Percentiles rank a stretch among this genome's conserved stretches.
phyloP scores from a whole-genome alignment of 1,140 invertebrate genomes.

The Callitettix versicolor region DNA sequence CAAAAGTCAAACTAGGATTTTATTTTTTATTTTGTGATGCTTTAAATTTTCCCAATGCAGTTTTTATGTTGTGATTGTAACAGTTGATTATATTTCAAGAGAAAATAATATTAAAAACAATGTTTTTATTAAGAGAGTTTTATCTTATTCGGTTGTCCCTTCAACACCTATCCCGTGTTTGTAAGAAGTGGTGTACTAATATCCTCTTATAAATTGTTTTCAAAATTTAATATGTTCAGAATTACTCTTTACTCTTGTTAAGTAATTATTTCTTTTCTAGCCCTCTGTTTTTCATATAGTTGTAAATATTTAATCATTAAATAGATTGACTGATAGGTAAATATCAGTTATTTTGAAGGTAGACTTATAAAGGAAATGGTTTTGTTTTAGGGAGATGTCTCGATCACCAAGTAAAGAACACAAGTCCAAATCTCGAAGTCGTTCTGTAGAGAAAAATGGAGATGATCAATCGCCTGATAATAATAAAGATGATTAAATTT shows the following conservation, averaged over 20 bases:
- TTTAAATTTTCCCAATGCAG: too few species aligned
- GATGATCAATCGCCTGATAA: constrained; percentile 37
- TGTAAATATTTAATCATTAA: neutral
- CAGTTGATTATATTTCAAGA: too few species aligned
- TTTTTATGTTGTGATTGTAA: too few species aligned
- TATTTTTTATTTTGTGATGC: too few species aligned
- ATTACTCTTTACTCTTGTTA: neutral
- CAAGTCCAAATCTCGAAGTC: constrained; percentile 42
- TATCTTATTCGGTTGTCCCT: too few species aligned
- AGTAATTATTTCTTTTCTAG: neutral
- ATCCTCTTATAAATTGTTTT: neutral
- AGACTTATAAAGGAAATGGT: too few species aligned
- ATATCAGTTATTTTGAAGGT: too few species aligned
- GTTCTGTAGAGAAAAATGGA: constrained; percentile 42
- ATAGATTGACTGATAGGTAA: neutral
- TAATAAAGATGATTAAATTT: constrained; percentile 10
- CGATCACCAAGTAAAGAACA: constrained; percentile 37
- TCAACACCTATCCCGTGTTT: too few species aligned
- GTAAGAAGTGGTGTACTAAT: neutral
- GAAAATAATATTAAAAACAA: too few species aligned
- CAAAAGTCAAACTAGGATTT: too few species aligned
- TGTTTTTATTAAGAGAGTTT: too few species aligned
- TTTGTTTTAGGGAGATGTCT: constrained; percentile 34
- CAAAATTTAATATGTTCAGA: neutral
- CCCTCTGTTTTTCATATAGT: neutral